Evolutionary conservation across 2,113 vertebrate genomes (phyloP).

Genomic region (Muscicapa adusta): DNA sequence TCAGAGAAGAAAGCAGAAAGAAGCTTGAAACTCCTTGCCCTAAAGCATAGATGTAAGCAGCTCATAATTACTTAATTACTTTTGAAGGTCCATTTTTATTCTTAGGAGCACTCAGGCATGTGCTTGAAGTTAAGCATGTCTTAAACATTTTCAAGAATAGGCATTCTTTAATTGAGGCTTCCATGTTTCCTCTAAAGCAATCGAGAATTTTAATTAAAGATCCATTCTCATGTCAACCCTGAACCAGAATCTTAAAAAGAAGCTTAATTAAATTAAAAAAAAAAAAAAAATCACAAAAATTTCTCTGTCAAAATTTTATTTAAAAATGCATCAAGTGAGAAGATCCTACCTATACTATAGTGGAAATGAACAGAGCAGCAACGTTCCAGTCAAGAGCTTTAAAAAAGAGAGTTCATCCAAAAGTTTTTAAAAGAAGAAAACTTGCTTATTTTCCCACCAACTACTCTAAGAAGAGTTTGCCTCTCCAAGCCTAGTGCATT

Average conservation of each 20-base stretch:
- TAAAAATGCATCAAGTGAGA: background rate
- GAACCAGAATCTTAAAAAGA: background rate
- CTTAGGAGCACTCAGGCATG: background rate
- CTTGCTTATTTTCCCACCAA: background rate
- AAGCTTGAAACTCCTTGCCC: background rate
- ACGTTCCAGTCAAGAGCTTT: background rate
- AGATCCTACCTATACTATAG: background rate
- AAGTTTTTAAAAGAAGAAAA: background rate
- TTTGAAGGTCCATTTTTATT: background rate
- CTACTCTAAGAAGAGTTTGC: background rate
- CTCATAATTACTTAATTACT: background rate
- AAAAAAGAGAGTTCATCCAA: background rate
- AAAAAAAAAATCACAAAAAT: background rate
- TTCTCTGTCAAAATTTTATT: background rate
- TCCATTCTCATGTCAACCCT: background rate
- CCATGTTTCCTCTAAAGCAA: background rate
- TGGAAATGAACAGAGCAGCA: background rate
- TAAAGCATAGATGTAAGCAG: background rate
- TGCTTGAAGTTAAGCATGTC: background rate
- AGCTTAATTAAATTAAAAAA: background rate
- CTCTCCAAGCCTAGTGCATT: background rate
- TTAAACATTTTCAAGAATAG: background rate
- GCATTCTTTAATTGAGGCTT: background rate
- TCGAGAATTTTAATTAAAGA: background rate
- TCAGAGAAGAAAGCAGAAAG: background rate